These are phyloP conservation scores for Ceratina australensis DNA, from an alignment of 1,140 invertebrate species.

Conservation along the genomic window DNA sequence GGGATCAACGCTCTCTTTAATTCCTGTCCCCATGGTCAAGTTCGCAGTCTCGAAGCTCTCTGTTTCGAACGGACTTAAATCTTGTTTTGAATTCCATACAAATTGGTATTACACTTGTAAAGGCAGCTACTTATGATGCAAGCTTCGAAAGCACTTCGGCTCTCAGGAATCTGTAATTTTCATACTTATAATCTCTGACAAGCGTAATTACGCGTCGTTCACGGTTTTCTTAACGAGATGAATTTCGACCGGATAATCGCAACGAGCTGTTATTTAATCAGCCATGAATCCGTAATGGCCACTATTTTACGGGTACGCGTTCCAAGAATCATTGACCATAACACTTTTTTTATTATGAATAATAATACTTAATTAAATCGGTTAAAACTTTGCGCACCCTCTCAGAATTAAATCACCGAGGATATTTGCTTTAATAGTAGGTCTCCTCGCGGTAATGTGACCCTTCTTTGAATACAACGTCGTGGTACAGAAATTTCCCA, in stretches of 20 bases:
- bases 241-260: slow-evolving; percentile 14
- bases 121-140: too few species aligned
- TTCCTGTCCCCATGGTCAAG: slow-evolving; percentile 46
- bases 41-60: slow-evolving; percentile 15
- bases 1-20: slow-evolving; percentile 35
- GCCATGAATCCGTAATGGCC: slow-evolving; percentile 11
- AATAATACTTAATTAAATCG: slow-evolving; percentile 30
- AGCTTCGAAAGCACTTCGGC: too few species aligned
- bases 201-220: slow-evolving; percentile 1
- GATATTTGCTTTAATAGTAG: neutral
- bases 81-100: neutral
- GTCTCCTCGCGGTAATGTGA: neutral
- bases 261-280: slow-evolving; percentile 15
- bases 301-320: neutral
- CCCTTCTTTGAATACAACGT: neutral
- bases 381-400: neutral
- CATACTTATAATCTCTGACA: slow-evolving; percentile 11
- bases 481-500: neutral
- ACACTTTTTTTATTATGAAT: neutral
- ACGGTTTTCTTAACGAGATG: neutral
- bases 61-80: neutral
- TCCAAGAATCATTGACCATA: neutral
- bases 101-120: neutral
- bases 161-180: too few species aligned
- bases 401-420: neutral